Conservation (phyloP, 2,797 vertebrate species). For the Molothrus ater region DNA sequence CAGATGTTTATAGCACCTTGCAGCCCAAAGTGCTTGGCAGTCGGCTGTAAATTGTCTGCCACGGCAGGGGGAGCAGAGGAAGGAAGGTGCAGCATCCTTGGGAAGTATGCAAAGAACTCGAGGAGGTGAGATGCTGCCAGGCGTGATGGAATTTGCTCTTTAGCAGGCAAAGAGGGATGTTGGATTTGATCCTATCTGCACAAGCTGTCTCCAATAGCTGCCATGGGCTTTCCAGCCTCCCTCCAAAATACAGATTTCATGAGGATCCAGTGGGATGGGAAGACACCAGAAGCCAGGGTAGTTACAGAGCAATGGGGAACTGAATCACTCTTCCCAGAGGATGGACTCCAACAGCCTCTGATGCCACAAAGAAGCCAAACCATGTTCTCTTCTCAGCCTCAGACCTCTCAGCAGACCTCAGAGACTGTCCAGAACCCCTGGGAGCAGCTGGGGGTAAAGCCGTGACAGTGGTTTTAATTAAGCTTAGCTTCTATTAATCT, state of each 20-base stretch:
- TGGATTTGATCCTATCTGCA: slow-evolving; percentile 32
- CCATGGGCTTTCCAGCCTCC: background rate
- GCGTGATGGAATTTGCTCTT: slow-evolving; percentile 11
- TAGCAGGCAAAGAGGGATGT: background rate
- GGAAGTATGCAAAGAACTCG: slow-evolving; percentile 37
- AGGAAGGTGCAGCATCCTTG: slow-evolving; percentile 19
- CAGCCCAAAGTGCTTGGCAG: slow-evolving; percentile 8
- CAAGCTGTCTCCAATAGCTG: background rate
- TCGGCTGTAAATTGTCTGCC: slow-evolving; percentile 35
- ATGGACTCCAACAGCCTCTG: background rate
- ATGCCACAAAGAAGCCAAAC: background rate
- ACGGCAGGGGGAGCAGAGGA: background rate
- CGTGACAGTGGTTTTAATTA: background rate
- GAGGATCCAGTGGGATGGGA: background rate
- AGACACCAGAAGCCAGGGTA: background rate
- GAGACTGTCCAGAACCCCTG: rapidly evolving
- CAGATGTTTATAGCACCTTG: slow-evolving; percentile 50
- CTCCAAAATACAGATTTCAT: background rate
- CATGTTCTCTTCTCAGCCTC: rapidly evolving
- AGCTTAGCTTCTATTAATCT: background rate
- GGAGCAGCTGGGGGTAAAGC: background rate
- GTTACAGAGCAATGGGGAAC: background rate
- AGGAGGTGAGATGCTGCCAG: slow-evolving; percentile 48
- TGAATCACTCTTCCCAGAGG: background rate
- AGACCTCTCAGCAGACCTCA: background rate